phyloP scores from a whole-genome alignment of 2,113 vertebrate genomes.

The Urocolius indicus region DNA sequence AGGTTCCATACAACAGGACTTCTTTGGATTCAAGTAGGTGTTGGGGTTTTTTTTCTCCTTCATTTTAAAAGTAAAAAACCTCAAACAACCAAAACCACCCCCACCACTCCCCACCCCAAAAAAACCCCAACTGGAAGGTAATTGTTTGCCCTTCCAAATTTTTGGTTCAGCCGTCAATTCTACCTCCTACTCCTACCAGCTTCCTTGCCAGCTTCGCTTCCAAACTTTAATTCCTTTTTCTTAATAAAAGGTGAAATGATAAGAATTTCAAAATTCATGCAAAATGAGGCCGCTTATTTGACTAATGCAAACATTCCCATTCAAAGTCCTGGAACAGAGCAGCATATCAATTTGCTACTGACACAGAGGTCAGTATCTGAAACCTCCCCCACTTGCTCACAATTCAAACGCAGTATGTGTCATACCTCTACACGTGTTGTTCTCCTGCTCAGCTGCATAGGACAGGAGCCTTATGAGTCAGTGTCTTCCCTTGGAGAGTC shows the following conservation, averaged over 20 bases:
- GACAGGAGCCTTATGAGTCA: conserved; percentile 33
- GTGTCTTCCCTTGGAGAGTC: not conserved
- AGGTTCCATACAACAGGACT: not conserved
- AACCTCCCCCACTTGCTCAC: not conserved
- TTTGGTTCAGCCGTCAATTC: not conserved
- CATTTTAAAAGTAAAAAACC: not conserved
- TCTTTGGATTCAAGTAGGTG: not conserved
- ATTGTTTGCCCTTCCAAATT: not conserved
- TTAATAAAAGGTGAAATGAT: not conserved
- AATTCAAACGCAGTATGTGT: not conserved
- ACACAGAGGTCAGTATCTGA: not conserved
- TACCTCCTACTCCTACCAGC: not conserved
- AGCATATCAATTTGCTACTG: conserved; percentile 1
- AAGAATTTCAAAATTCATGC: not conserved
- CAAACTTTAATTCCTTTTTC: not conserved
- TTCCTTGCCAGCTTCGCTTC: not conserved
- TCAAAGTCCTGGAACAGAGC: not conserved
- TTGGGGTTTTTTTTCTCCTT: fast-evolving
- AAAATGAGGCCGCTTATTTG: not conserved
- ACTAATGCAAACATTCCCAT: not conserved
- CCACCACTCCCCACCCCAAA: not conserved
- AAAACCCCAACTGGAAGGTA: not conserved
- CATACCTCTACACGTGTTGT: not conserved
- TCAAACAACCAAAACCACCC: not conserved
- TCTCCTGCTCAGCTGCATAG: not conserved